Percentiles rank a stretch among this genome's conserved stretches.
Conservation (phyloP, 2,888 invertebrate genomes). For the Polymixis flavicincta region DNA sequence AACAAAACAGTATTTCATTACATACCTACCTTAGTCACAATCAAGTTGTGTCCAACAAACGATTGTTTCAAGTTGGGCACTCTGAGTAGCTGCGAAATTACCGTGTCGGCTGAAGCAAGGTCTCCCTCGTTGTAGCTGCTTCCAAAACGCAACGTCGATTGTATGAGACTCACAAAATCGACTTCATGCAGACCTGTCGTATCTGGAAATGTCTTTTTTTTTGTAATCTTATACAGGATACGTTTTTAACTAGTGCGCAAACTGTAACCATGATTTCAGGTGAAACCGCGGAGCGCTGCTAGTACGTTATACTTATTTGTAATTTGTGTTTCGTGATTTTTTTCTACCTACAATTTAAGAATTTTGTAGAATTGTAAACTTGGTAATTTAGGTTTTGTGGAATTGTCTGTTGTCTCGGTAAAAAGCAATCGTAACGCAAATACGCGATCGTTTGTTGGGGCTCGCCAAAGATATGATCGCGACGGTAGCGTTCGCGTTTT, state of each 20-base stretch:
- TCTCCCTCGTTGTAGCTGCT: slow-evolving; percentile 68
- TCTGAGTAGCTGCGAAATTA: slow-evolving; percentile 75
- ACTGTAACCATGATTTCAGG: too few relatives aligned
- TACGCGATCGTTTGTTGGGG: neutral
- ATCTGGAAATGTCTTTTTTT: slow-evolving; percentile 43
- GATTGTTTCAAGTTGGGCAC: slow-evolving; percentile 74
- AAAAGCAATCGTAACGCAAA: neutral
- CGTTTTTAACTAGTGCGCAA: too few relatives aligned
- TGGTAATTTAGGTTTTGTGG: too few relatives aligned
- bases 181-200: slow-evolving; percentile 63
- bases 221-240: too few relatives aligned
- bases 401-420: neutral
- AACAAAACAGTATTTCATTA: neutral
- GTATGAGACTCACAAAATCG: slow-evolving; percentile 73
- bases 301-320: too few relatives aligned
- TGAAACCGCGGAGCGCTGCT: too few relatives aligned
- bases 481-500: neutral
- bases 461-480: neutral
- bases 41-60: slow-evolving; percentile 72
- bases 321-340: too few relatives aligned
- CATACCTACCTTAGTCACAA: slow-evolving; percentile 82
- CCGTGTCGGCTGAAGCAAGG: slow-evolving; percentile 70
- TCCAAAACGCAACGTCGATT: slow-evolving; percentile 64
- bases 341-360: too few relatives aligned
- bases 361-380: too few relatives aligned